Base-by-base conservation (phyloP, 2,888 invertebrate species). In the Thecophora atra region DNA sequence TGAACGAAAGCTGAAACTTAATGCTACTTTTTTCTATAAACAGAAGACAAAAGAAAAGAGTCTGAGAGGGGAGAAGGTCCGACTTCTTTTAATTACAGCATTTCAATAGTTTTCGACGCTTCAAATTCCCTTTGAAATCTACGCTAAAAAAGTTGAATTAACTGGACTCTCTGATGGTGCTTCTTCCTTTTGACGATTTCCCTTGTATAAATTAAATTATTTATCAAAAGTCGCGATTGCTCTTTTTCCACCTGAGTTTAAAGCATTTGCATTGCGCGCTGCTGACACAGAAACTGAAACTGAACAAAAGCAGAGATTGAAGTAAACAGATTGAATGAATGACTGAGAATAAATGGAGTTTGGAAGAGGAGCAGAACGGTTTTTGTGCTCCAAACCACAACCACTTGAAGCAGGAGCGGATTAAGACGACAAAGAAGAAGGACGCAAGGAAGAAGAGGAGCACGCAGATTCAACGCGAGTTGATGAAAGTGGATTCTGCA, bases 121-220 rank as follows among this genome's bases (percentile, higher is more conserved):
- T n/a, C n/a, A n/a, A n/a, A n/a, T n/a, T n/a, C n/a, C n/a, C n/a
- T n/a, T n/a, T n/a, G n/a, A 51, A 69, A 69, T 60, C 52, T 47
- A 69, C n/a, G 60, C 51, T 69, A 69, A 69, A 37, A 37, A 62
- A 60, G 51, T 69, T 69, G 60, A 51, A 69, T 69, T 69, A 69
- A 69, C 30, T 69, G 47, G n/a, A n/a, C n/a, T n/a, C n/a, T n/a
- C 11, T 28, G 54, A 19, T 51, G 51, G 5, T 51, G 54, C 54
- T 54, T 19, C 19, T 21, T 11, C 19, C 54, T 21, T 54, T 6
- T 21, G 4, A 11, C 19, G 7, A 21, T 68, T 28, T 58, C 21
- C 58, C 58, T 68, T 68, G n/a, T 58, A 44, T 58, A 51, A 69
- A 62, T 60, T 69, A 44, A 47, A 69, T 60, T 60, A 69, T 69